Percentiles rank a stretch among this genome's conserved stretches.
phyloP scores from a whole-genome alignment of 1,140 invertebrate species.

The Lepidurus packardi region DNA sequence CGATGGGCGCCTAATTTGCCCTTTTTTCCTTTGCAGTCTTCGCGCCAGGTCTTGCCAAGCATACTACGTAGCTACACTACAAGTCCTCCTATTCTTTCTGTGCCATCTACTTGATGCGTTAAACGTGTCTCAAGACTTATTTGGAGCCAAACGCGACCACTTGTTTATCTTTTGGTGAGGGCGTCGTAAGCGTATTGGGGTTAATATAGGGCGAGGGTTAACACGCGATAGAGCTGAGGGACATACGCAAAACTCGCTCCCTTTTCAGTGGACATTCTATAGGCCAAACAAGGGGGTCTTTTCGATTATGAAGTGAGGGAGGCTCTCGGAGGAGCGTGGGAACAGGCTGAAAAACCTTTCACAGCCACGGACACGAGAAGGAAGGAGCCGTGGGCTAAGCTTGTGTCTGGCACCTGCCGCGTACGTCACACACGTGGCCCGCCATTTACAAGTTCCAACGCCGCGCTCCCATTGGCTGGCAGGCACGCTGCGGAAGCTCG shows the following conservation, averaged over 20 bases:
- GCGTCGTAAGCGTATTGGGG: not conserved
- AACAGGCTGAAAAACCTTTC: slow-evolving; percentile 5
- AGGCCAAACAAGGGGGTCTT: not conserved
- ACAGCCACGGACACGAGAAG: not conserved
- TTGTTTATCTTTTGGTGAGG: not conserved
- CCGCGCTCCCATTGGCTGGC: not conserved
- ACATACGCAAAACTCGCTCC: not conserved
- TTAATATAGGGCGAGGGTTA: not conserved
- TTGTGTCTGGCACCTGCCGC: slow-evolving; percentile 20
- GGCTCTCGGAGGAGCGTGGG: not conserved
- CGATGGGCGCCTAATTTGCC: not conserved
- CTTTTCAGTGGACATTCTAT: not conserved
- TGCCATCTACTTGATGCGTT: not conserved
- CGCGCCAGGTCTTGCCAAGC: not conserved
- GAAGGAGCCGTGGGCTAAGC: not conserved
- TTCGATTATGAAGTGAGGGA: not conserved
- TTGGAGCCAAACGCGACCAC: not conserved
- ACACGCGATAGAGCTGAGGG: not conserved
- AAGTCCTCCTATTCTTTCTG: not conserved
- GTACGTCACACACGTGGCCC: slow-evolving; percentile 20
- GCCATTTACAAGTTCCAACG: slow-evolving; percentile 6
- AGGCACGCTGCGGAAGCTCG: slow-evolving; percentile 15
- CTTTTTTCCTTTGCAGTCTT: not conserved
- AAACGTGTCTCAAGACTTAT: not conserved
- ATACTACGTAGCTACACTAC: not conserved